phyloP scores from a whole-genome alignment of 1,140 invertebrate genomes.

The Hesperophylax magnus region DNA sequence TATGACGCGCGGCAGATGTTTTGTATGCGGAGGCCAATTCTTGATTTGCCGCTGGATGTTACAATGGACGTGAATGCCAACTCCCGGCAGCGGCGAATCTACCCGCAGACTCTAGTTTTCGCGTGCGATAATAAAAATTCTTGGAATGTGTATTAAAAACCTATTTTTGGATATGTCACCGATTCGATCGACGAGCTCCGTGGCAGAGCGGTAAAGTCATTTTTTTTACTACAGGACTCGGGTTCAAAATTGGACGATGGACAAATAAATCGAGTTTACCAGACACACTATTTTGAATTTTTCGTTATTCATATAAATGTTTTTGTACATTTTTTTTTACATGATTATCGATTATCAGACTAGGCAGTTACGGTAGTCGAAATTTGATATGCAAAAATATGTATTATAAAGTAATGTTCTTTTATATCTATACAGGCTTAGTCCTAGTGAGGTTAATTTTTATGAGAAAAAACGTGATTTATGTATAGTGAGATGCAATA shows the following conservation, averaged over 20 bases:
- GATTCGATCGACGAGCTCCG: not conserved
- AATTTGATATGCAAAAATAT: too few species aligned
- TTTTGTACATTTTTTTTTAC: too few species aligned
- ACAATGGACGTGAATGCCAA: not conserved
- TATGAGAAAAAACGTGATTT: too few species aligned
- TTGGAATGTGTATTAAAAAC: not conserved
- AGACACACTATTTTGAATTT: too few species aligned
- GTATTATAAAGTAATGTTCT: too few species aligned
- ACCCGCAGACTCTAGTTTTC: not conserved
- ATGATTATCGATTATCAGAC: too few species aligned
- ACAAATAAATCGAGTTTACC: not conserved
- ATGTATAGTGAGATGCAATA: too few species aligned
- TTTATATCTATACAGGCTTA: too few species aligned
- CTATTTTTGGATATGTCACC: not conserved
- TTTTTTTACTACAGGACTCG: not conserved
- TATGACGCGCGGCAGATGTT: not conserved
- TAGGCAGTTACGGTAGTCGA: too few species aligned
- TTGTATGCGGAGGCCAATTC: constrained; percentile 8
- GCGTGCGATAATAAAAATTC: not conserved
- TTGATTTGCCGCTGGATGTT: not conserved
- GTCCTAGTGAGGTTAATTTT: too few species aligned
- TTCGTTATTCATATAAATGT: not conserved
- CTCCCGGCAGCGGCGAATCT: not conserved
- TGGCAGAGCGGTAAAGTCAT: too few species aligned
- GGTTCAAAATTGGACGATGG: not conserved